Conservation (phyloP, 2,113 vertebrate genomes). For the Vulpes vulpes region DNA sequence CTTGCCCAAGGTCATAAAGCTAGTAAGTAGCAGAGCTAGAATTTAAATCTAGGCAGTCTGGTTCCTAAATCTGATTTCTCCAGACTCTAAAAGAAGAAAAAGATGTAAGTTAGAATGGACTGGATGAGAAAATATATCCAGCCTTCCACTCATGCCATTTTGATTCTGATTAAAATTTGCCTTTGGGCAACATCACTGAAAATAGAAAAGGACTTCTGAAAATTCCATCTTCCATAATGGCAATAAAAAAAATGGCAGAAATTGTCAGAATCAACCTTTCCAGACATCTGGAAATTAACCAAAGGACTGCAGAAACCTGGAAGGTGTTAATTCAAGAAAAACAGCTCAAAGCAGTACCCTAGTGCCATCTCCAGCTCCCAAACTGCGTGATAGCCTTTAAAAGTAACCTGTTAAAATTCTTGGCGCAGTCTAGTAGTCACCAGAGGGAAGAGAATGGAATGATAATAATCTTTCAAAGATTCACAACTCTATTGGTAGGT, state of each 20-base stretch:
- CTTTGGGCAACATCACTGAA: neutral
- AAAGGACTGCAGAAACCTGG: neutral
- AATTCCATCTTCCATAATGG: slow-evolving; percentile 19
- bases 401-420: neutral
- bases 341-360: neutral
- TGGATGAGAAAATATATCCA: slow-evolving; percentile 13
- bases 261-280: neutral
- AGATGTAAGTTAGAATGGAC: neutral
- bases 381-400: neutral
- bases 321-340: neutral
- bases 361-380: neutral
- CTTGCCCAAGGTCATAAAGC: slow-evolving; percentile 7
- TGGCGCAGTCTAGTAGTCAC: neutral
- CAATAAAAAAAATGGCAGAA: neutral
- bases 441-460: neutral
- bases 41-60: neutral
- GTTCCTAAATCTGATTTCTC: slow-evolving; percentile 43
- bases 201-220: neutral
- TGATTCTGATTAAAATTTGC: slow-evolving; percentile 12
- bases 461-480: neutral
- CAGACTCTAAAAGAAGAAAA: neutral
- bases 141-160: slow-evolving; percentile 19
- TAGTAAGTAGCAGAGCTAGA: neutral
- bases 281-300: neutral
- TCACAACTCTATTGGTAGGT: neutral